A percentile compares a stretch with the other conserved stretches of the same genome.
Evolutionary conservation across 2,113 vertebrate species (phyloP).

Genomic region (Callipepla californica): DNA sequence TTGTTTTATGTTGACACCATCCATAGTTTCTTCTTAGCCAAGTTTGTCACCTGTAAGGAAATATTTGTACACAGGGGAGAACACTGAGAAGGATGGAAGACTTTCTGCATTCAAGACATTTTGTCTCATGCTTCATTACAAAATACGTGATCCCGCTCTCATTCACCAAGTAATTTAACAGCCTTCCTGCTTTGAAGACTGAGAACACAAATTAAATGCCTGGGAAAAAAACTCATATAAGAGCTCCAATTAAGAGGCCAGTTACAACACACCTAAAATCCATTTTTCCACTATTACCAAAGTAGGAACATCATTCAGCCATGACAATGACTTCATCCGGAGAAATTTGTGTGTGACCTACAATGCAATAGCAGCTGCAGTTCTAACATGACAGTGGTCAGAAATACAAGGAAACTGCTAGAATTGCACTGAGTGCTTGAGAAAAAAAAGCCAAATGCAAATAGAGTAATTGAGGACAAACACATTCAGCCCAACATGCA

Average conservation of each 20-base stretch:
- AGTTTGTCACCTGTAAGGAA: conserved; percentile 17
- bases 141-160: conserved; percentile 28
- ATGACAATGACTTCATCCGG: background rate
- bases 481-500: background rate
- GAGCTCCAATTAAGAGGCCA: background rate
- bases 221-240: background rate
- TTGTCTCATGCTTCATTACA: conserved; percentile 9
- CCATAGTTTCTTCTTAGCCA: background rate
- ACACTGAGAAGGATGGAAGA: background rate
- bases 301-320: background rate
- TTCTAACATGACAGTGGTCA: background rate
- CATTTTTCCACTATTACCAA: background rate
- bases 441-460: background rate
- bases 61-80: background rate
- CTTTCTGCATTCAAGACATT: conserved; percentile 33
- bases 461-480: background rate
- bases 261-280: background rate
- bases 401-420: background rate
- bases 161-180: conserved; percentile 34
- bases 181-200: conserved; percentile 20
- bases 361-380: background rate
- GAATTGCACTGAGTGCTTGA: background rate
- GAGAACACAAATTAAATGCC: conserved; percentile 10
- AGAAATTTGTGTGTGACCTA: background rate
- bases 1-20: background rate